A percentile compares a stretch with the other conserved stretches of the same genome.
Conservation (phyloP, 2,113 vertebrate species). For the Pampusana beccarii region DNA sequence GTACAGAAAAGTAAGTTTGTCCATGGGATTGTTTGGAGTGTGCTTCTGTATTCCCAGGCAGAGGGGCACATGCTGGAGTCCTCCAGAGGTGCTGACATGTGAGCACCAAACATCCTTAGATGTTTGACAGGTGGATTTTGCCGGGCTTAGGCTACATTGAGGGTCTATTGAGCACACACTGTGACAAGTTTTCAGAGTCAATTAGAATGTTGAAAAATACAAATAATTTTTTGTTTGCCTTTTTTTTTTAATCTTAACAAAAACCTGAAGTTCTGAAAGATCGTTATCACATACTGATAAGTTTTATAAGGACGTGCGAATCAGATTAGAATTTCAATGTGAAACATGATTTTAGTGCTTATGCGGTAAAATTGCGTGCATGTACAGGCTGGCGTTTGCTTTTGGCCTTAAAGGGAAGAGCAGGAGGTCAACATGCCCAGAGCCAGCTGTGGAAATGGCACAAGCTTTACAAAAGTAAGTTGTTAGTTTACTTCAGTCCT, state of each 20-base stretch:
- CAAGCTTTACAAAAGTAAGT: background rate
- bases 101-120: background rate
- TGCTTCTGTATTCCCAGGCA: background rate
- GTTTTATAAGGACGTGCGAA: background rate
- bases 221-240: background rate
- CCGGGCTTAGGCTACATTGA: background rate
- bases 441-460: background rate
- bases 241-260: background rate
- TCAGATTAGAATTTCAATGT: background rate
- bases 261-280: background rate
- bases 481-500: background rate
- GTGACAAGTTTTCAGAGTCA: background rate
- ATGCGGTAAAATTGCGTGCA: background rate
- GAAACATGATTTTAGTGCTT: background rate
- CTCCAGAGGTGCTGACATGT: accelerated
- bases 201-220: background rate
- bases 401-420: background rate
- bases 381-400: background rate
- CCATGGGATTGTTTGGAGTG: background rate
- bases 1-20: background rate
- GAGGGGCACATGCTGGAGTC: accelerated
- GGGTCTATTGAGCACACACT: background rate
- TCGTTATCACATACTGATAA: accelerated
- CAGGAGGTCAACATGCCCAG: background rate
- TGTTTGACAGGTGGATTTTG: background rate